Conservation (phyloP, 2,113 vertebrate species). For the Scatophagus argus region DNA sequence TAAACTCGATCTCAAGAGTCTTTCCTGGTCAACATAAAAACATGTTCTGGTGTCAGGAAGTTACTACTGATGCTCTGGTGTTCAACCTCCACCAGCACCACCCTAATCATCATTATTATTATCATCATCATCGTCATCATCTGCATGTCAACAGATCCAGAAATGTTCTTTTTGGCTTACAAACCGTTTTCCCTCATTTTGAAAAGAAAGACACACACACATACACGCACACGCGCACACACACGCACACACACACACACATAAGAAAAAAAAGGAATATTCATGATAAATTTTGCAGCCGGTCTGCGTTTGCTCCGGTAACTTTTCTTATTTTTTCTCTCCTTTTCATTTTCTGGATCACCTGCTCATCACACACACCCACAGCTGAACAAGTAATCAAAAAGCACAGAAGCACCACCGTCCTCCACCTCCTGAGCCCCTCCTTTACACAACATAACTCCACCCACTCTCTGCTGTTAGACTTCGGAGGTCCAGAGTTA, state of each 20-base stretch:
- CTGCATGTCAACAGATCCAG: slow-evolving; percentile 85
- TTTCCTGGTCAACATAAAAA: slow-evolving; percentile 79
- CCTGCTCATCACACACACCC: slow-evolving; percentile 81
- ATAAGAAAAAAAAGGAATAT: slow-evolving; percentile 67
- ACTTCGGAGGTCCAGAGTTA: slow-evolving; percentile 84
- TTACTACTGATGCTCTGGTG: slow-evolving; percentile 17
- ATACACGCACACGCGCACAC: too few relatives aligned
- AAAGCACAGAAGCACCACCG: slow-evolving; percentile 67
- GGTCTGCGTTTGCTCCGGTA: slow-evolving; percentile 87
- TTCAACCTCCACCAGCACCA: slow-evolving; percentile 33
- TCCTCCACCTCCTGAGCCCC: slow-evolving; percentile 26
- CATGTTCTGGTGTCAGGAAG: slow-evolving; percentile 71
- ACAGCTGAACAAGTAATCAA: slow-evolving; percentile 85
- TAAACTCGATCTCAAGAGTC: slow-evolving; percentile 71
- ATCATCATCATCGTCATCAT: slow-evolving; percentile 62
- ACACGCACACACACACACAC: too few relatives aligned
- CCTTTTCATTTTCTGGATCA: slow-evolving; percentile 34
- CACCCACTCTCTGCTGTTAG: slow-evolving; percentile 20
- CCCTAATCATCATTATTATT: slow-evolving; percentile 1
- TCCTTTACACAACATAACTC: slow-evolving; percentile 12
- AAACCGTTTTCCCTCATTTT: slow-evolving; percentile 83
- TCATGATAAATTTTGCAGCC: slow-evolving; percentile 87
- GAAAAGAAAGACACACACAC: slow-evolving; percentile 56
- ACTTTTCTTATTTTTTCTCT: slow-evolving; percentile 21
- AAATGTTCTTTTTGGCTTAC: slow-evolving; percentile 86